Conservation (phyloP, 2,113 vertebrate species). For the Amphiprion ocellaris region DNA sequence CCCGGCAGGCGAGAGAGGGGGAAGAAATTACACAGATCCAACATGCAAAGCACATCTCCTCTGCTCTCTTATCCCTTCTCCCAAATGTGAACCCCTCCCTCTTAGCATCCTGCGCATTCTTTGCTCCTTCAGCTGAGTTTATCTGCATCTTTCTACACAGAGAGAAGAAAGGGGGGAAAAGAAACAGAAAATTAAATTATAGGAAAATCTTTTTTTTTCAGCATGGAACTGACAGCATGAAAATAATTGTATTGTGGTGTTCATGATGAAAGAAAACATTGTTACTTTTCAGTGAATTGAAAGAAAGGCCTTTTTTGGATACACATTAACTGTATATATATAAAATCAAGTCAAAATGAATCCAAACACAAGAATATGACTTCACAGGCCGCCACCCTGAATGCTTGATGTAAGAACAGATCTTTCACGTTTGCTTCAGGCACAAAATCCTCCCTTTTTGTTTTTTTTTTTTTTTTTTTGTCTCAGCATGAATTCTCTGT, state of each 20-base stretch:
- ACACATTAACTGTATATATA: neutral
- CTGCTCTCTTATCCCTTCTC: conserved; percentile 26
- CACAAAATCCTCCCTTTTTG: neutral
- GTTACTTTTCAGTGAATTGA: neutral
- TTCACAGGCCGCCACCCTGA: neutral
- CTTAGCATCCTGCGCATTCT: conserved; percentile 14
- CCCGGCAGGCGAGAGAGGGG: conserved; percentile 1
- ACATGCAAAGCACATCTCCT: conserved; percentile 20
- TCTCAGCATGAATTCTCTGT: conserved; percentile 31
- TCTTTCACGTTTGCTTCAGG: conserved; percentile 37
- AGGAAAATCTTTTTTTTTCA: neutral
- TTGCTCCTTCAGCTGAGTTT: conserved; percentile 20
- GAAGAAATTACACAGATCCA: conserved; percentile 32
- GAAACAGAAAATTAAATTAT: neutral
- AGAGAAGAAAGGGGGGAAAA: neutral
- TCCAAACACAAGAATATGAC: neutral
- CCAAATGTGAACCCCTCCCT: conserved; percentile 40
- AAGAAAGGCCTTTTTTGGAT: conserved; percentile 10
- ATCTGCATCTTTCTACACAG: conserved; percentile 3
- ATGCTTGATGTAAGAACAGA: conserved; percentile 20
- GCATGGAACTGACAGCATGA: neutral
- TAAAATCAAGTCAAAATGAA: neutral
- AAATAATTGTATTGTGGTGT: neutral
- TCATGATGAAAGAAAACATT: neutral
- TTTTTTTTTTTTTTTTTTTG: neutral